Base-by-base conservation (phyloP, 2,888 invertebrate genomes). In the Sceliomorpha sp. region DNA sequence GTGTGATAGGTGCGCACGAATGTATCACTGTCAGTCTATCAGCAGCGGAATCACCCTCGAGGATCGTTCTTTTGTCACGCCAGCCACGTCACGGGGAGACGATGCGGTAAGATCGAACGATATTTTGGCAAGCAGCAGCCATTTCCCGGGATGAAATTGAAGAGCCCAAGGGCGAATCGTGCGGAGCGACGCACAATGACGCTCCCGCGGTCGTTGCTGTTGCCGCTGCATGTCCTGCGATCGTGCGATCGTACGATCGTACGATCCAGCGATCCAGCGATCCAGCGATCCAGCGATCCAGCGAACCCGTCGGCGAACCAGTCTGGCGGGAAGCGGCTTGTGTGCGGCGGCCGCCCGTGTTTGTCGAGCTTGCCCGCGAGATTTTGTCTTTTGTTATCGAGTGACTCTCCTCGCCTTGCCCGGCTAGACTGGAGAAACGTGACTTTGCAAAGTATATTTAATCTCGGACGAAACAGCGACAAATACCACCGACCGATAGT, bases 91-190 rank as follows among this genome's bases (percentile, higher is more conserved):
- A 59, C 40, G n/a, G n/a, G n/a, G n/a, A 26, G 27, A 59, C 55
- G 55, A 56, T 71, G 68, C 51, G 64, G 68, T 60, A 51, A 72
- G 68, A 72, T 69, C 62, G 66, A 66, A 66, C 62, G 69, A 69
- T 72, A 72, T 72, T 69, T 72, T 69, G 68, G 62, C 66, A 71
- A 63, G 39, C 64, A 67, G 40, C 63, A 68, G 71, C 62, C 72
- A 75, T 76, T 77, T 75, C 71, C 73, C 75, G 74, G 72, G 58
- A 63, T 67, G 71, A 73, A 74, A 77, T 76, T 73, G 72, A 73
- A 74, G 73, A 69, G 72, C 76, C 76, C 50, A 51, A 64, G 70
- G 75, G 72, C 70, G 68, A 63, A 29, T 59, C 58, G 66, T 55
- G 56, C 56, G 51, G 20, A 55, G 59, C 39, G 36, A 13, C 36